Evolutionary conservation across 2,888 invertebrate species (phyloP).

Genomic region (Hypomecis atomaria): DNA sequence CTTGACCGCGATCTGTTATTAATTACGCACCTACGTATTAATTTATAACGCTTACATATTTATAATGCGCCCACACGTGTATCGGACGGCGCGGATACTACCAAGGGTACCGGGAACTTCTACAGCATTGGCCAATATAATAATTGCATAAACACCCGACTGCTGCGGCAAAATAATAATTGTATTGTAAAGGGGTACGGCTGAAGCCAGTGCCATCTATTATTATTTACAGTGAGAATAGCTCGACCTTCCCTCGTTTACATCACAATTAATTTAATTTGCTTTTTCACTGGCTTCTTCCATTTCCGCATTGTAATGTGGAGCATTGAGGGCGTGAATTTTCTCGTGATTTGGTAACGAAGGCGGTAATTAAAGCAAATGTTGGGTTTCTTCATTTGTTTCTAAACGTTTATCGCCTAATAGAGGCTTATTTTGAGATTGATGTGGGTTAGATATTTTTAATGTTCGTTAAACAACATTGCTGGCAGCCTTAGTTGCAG

Average conservation of each 20-base stretch:
- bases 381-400: constrained; percentile 78
- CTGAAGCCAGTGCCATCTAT: constrained; percentile 64
- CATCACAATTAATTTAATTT: constrained; percentile 84
- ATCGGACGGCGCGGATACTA: constrained; percentile 21
- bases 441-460: too few species aligned
- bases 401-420: constrained; percentile 73
- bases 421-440: constrained; percentile 62
- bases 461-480: constrained; percentile 43
- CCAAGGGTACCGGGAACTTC: constrained; percentile 35
- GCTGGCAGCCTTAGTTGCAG: constrained; percentile 20
- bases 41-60: constrained; percentile 40
- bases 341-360: constrained; percentile 81
- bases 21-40: constrained; percentile 47
- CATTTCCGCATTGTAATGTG: constrained; percentile 77
- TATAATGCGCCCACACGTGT: constrained; percentile 33
- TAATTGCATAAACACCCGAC: constrained; percentile 53
- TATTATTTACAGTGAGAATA: constrained; percentile 74
- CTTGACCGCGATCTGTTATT: constrained; percentile 56
- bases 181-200: constrained; percentile 68
- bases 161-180: constrained; percentile 58
- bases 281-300: constrained; percentile 83
- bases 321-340: constrained; percentile 78
- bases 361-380: constrained; percentile 80
- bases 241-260: constrained; percentile 78
- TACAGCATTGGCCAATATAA: constrained; percentile 54